Base-by-base conservation (phyloP, 1,140 invertebrate species). In the Magallana angulata region DNA sequence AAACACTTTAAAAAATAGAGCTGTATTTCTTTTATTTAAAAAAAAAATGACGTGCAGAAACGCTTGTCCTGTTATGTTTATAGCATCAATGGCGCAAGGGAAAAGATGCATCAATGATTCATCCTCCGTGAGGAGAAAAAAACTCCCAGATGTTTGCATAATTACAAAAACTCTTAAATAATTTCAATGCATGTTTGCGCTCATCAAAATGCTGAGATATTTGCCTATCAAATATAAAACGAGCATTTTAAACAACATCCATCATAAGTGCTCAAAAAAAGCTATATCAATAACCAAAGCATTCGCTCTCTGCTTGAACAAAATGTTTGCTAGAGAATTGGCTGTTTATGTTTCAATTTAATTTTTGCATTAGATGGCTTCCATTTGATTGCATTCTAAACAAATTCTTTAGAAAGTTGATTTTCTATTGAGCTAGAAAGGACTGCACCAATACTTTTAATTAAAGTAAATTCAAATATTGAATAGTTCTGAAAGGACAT, bases 311-410 rank as follows among this genome's bases (percentile, higher is more conserved):
- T 76, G 68, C 68, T 76, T 71, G 7, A 76, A 76, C 68, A 76
- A 12, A 30, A 11, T 76, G 68, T 76, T 30, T 24, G 24, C 68
- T 12, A 24, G 24, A 12, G 18, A 30, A 11, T 76, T 76, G 24
- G 68, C 24, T 18, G 18, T 76, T 76, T 76, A 18, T 76, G 24
- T 76, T 76, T 76, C 68, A 76, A 30, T 76, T 76, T 76, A 24
- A 76, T 76, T 76, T 76, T 76, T 30, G 68, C 68, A 76, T 76
- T 76, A 76, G 24, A 76, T 76, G 24, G 24, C 30, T 76, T 76
- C 68, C 68, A 76, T 76, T 76, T 76, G 68, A 76, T 76, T 76
- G 24, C 7, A 76, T 76, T 76, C 68, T 76, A 76, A 76, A 76
- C 18, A 76, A 76, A 76, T 30, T 36, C 68, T 76, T 76, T 76